phyloP scores from a whole-genome alignment of 2,888 invertebrate species.

The Celastrina argiolus region DNA sequence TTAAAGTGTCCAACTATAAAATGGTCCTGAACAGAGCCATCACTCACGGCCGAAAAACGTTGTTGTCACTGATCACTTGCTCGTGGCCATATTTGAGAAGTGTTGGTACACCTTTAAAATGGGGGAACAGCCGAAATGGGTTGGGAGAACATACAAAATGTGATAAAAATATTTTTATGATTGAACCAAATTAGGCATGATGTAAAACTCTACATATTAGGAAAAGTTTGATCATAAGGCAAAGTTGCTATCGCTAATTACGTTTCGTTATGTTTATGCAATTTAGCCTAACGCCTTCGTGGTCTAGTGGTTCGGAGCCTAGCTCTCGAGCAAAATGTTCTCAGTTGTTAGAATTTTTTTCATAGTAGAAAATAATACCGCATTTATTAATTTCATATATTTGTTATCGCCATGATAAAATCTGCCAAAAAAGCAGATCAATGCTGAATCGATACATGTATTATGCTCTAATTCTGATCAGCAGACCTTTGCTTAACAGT shows the following conservation, averaged over 20 bases:
- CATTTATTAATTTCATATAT: no score
- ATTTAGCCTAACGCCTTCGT: no score
- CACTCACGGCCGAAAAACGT: conserved; percentile 7
- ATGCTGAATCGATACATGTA: background rate
- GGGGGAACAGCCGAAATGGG: conserved; percentile 1
- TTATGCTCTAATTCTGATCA: background rate
- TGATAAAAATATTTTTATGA: background rate
- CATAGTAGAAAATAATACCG: no score
- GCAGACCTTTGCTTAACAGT: background rate
- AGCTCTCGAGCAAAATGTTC: no score
- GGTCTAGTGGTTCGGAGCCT: no score
- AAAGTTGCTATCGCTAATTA: no score
- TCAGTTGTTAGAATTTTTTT: no score
- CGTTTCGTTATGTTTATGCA: no score
- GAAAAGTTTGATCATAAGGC: no score
- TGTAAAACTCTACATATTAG: background rate
- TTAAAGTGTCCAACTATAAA: conserved; percentile 12
- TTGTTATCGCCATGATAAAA: no score
- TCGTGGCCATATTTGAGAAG: conserved; percentile 3
- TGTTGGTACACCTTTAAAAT: background rate
- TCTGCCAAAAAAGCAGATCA: no score
- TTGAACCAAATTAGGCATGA: background rate
- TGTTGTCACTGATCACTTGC: conserved; percentile 1
- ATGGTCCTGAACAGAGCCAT: conserved; percentile 13
- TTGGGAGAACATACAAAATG: background rate